phyloP scores from a whole-genome alignment of 2,888 invertebrate genomes.

The Eretmocerus hayati region DNA sequence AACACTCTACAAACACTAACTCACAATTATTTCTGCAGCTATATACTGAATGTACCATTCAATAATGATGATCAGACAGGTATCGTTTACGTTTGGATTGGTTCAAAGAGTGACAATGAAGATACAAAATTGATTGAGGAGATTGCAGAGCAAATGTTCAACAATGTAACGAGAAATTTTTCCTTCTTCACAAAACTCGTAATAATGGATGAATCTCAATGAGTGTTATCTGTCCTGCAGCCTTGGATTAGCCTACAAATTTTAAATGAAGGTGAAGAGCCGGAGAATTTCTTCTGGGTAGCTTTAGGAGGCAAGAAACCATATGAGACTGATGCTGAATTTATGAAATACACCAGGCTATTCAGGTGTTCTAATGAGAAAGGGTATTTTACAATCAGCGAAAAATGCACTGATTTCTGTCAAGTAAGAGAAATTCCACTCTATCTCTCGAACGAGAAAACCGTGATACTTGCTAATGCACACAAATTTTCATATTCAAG shows the following conservation, averaged over 20 bases:
- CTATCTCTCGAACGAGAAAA: neutral
- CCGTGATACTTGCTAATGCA: neutral
- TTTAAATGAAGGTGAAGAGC: conserved; percentile 89
- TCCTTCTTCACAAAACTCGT: conserved; percentile 1
- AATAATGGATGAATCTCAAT: neutral
- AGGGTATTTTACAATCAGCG: conserved; percentile 97
- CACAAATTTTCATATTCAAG: conserved; percentile 46
- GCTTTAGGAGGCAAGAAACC: conserved; percentile 86
- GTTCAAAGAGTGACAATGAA: conserved; percentile 74
- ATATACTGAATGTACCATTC: conserved; percentile 87
- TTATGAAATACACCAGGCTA: conserved; percentile 85
- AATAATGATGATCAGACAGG: conserved; percentile 80
- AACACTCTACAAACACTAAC: no score
- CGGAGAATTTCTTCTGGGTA: conserved; percentile 98
- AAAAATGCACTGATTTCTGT: conserved; percentile 97
- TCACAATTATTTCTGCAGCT: conserved; percentile 59
- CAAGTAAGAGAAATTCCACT: no score
- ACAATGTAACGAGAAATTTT: conserved; percentile 57
- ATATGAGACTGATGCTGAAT: conserved; percentile 82
- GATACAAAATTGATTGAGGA: conserved; percentile 82
- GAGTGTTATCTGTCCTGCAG: conserved; percentile 28
- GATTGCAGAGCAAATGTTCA: conserved; percentile 89
- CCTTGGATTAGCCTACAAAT: conserved; percentile 61
- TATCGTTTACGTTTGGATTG: conserved; percentile 95
- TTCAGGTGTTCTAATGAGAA: conserved; percentile 99